Percentiles rank a stretch among this genome's conserved stretches.
Evolutionary conservation across 2,113 vertebrate genomes (phyloP).

Genomic region (Marmota monax): DNA sequence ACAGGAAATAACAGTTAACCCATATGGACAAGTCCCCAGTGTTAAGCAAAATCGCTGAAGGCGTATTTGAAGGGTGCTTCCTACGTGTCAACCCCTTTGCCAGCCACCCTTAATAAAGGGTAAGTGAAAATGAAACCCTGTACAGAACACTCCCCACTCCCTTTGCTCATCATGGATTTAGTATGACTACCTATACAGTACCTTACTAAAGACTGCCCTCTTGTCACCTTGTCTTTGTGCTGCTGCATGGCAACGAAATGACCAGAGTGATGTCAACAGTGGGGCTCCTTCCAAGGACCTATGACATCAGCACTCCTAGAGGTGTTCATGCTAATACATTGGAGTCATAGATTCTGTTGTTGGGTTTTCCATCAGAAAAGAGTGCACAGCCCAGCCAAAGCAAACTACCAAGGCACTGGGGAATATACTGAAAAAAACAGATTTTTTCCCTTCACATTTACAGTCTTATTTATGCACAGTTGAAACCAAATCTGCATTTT

Average conservation of each 20-base stretch:
- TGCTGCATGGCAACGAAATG: background rate
- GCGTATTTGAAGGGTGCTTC: background rate
- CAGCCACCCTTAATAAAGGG: background rate
- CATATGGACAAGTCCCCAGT: background rate
- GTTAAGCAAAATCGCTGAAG: background rate
- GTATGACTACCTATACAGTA: rapidly evolving
- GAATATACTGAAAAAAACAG: background rate
- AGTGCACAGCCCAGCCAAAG: background rate
- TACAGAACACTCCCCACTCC: background rate
- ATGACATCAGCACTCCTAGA: background rate
- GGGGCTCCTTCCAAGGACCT: background rate
- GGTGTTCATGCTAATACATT: background rate
- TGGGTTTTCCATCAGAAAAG: background rate
- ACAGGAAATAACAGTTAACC: background rate
- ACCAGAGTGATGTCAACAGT: background rate
- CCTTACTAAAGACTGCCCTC: background rate
- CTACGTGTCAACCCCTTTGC: background rate
- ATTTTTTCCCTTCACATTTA: background rate
- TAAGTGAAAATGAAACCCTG: background rate
- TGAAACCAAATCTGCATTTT: background rate
- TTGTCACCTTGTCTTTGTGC: background rate
- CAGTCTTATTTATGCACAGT: background rate
- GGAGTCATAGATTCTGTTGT: background rate
- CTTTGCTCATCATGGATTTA: background rate
- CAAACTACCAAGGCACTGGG: background rate